phyloP scores from a whole-genome alignment of 1,140 invertebrate genomes.

The Polypedilum pembai region DNA sequence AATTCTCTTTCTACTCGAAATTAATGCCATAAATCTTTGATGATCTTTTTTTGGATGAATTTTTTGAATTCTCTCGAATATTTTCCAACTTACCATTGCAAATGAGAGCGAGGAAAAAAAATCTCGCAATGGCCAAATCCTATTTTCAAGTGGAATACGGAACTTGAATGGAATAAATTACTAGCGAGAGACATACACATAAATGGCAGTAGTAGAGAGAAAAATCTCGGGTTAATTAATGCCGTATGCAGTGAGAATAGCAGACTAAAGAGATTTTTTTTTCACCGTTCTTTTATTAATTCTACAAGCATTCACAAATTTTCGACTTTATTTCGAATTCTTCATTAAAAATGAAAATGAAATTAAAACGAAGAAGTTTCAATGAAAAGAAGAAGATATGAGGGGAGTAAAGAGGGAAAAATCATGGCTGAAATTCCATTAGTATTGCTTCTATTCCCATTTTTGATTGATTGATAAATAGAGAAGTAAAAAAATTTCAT shows the following conservation, averaged over 20 bases:
- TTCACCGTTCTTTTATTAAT: neutral
- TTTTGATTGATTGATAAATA: neutral
- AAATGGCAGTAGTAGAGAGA: neutral
- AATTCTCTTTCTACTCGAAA: too few relatives aligned
- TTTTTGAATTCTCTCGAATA: too few relatives aligned
- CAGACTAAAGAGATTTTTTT: slow-evolving; percentile 6
- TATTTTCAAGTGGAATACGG: slow-evolving; percentile 5
- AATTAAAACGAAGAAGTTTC: too few relatives aligned
- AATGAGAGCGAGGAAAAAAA: too few relatives aligned
- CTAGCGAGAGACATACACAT: neutral
- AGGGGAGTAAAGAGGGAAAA: too few relatives aligned
- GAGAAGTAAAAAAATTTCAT: too few relatives aligned
- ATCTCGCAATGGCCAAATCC: neutral
- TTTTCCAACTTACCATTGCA: too few relatives aligned
- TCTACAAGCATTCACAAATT: neutral
- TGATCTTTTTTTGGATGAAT: too few relatives aligned
- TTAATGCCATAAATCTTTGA: too few relatives aligned
- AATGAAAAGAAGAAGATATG: too few relatives aligned
- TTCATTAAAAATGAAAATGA: slow-evolving; percentile 6
- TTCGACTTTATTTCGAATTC: neutral
- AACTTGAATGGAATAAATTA: slow-evolving; percentile 14
- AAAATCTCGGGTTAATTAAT: slow-evolving; percentile 18
- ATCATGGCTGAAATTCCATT: neutral
- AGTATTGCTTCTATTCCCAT: neutral
- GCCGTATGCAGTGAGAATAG: slow-evolving; percentile 4